Evolutionary conservation across 92 coral and sea anemone species (phyloP), one percentile per base, ranked within the genome.

Genomic region (Virgularia gustaviana): DNA sequence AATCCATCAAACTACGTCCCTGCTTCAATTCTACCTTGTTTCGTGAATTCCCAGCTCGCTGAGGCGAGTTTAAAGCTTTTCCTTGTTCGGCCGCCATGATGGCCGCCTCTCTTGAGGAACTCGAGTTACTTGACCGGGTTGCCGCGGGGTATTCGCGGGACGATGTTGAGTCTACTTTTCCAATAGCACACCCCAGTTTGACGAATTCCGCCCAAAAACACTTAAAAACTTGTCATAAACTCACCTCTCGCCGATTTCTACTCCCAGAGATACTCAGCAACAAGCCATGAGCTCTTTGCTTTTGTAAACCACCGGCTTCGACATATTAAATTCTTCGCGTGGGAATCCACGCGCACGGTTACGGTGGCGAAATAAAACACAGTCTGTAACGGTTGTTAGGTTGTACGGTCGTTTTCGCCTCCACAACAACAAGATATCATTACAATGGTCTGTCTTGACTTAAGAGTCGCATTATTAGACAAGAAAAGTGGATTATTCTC

Each of bases 1-100:
- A 94, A 75, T 94, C 99, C 99, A 94, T 94, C 42, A 94, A 78
- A 77, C 99, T 87, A 65, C 95, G 77, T 12, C 99, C 99, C 9
- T 87, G 99, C 73, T 94, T 94, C 22, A 94, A 81, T 57, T 96
- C 86, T 35, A 89, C 96, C 79, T 94, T 94, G 12, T 88, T 89
- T 60, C 99, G 83, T 16, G 79, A 18, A 23, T 85, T 84, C 28
- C 84, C 84, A 39, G 86, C 88, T 57, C 96, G 73, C 65, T 94
- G 99, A 0, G 96, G 99, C 80, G 96, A 94, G 75, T 90, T 83
- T 57, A 79, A 83, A 25, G 99, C n/a, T n/a, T n/a, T n/a, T n/a
- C n/a, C n/a, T n/a, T n/a, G n/a, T n/a, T n/a, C n/a, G n/a, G n/a
- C n/a, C n/a, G n/a, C n/a, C n/a, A n/a, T n/a, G n/a, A n/a, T n/a